These are phyloP conservation scores for Lycophotia porphyrea DNA, from an alignment of 2,888 invertebrate genomes.

Conservation along the genomic window DNA sequence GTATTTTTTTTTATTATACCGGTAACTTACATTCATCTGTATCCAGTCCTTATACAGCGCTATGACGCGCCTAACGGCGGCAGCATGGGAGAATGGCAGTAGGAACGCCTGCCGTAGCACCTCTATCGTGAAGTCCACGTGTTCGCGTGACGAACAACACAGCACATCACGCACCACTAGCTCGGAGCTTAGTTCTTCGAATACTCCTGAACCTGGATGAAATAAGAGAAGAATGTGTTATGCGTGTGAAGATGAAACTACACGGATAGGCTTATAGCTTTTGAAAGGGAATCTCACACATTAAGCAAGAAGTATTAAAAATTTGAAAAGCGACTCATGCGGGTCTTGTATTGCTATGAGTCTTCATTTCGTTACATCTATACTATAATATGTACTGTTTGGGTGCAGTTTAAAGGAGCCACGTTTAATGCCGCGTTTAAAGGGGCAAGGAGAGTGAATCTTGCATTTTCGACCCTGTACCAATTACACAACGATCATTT, in stretches of 20 bases:
- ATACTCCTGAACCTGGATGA: conserved; percentile 74
- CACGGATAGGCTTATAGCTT: neutral
- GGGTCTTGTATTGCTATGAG: neutral
- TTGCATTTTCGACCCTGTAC: neutral
- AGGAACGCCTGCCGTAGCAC: conserved; percentile 98
- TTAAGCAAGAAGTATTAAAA: neutral
- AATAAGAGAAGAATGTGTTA: neutral
- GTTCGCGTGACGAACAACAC: conserved; percentile 95
- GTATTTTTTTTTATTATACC: neutral
- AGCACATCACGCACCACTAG: conserved; percentile 96
- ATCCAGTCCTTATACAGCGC: conserved; percentile 99
- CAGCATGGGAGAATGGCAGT: conserved; percentile 96
- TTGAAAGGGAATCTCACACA: neutral
- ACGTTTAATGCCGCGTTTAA: neutral
- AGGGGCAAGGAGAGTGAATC: neutral
- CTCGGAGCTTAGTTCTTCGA: conserved; percentile 88
- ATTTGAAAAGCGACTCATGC: neutral
- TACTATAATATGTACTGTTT: neutral
- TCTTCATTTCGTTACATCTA: neutral
- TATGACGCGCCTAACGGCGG: conserved; percentile 96
- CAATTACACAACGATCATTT: neutral
- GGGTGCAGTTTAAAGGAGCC: neutral
- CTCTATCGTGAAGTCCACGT: conserved; percentile 98
- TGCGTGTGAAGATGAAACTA: neutral
- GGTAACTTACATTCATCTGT: conserved; percentile 93